A percentile compares a stretch with the other conserved stretches of the same genome.
Conservation (phyloP, 2,888 invertebrate genomes). For the Capitulum mitella region DNA sequence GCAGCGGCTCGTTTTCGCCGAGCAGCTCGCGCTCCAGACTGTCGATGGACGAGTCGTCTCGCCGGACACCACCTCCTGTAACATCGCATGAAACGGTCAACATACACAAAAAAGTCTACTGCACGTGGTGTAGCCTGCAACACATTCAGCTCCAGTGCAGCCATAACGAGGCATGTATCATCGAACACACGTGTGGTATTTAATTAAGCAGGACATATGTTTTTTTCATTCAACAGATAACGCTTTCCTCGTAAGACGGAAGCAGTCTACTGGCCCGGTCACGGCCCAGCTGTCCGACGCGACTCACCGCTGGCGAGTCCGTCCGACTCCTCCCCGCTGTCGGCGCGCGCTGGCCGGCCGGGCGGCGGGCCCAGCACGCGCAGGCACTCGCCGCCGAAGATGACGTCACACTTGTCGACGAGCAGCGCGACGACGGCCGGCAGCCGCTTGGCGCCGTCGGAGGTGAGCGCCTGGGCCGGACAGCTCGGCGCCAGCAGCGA, state of each 20-base stretch:
- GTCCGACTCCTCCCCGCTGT: slow-evolving; percentile 75
- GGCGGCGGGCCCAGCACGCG: slow-evolving; percentile 62
- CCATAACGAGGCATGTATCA: too few species aligned
- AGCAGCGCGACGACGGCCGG: slow-evolving; percentile 60
- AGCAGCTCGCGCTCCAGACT: slow-evolving; percentile 57
- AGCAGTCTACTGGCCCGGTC: too few species aligned
- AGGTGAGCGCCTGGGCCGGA: slow-evolving; percentile 35
- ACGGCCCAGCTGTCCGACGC: too few species aligned
- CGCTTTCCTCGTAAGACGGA: too few species aligned
- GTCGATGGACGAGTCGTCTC: slow-evolving; percentile 58
- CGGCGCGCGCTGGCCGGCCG: slow-evolving; percentile 49
- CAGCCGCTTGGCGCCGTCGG: slow-evolving; percentile 37
- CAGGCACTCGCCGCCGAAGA: slow-evolving; percentile 67
- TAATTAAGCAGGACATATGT: too few species aligned
- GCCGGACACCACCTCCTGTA: slow-evolving; percentile 53
- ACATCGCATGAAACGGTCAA: too few species aligned
- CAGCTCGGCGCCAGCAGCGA: slow-evolving; percentile 65
- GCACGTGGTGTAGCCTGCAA: too few species aligned
- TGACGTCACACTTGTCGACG: slow-evolving; percentile 56
- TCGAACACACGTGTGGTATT: too few species aligned
- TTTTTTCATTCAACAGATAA: too few species aligned
- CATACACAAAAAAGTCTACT: too few species aligned
- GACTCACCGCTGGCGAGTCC: slow-evolving; percentile 53
- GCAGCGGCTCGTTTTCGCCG: slow-evolving; percentile 48
- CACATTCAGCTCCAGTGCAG: too few species aligned